Conservation (phyloP, 2,113 vertebrate species). For the Clarias gariepinus region DNA sequence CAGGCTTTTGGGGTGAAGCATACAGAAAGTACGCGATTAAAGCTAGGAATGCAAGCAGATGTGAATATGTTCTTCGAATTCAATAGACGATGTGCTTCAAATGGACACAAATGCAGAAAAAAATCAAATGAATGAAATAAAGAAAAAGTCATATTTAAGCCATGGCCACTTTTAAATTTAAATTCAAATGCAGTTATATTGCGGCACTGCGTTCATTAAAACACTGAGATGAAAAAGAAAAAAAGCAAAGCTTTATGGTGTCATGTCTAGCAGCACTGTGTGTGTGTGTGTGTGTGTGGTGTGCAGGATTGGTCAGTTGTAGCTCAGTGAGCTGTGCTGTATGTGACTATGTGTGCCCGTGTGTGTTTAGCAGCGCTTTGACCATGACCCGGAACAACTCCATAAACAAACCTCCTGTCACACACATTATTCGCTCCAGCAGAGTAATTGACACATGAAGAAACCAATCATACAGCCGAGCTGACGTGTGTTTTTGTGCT, state of each 20-base stretch:
- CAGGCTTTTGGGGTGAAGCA: not conserved
- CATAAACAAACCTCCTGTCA: slow-evolving; percentile 59
- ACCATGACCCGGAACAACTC: slow-evolving; percentile 58
- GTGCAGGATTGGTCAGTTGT: slow-evolving; percentile 13
- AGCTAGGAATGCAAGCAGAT: not conserved
- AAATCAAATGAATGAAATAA: not conserved
- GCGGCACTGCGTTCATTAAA: not conserved
- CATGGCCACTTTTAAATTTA: not conserved
- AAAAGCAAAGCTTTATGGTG: not conserved
- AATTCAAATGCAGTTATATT: not conserved
- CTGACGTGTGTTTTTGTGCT: slow-evolving; percentile 48
- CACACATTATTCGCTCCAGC: slow-evolving; percentile 56
- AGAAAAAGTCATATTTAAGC: not conserved
- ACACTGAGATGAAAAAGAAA: not conserved
- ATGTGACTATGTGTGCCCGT: slow-evolving; percentile 53
- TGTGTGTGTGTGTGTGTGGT: not conserved
- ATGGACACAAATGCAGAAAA: not conserved
- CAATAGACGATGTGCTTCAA: not conserved
- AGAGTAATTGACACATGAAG: slow-evolving; percentile 52
- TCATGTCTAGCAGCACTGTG: not conserved
- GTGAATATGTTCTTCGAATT: not conserved
- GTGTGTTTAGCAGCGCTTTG: slow-evolving; percentile 61
- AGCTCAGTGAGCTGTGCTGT: slow-evolving; percentile 33
- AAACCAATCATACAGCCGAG: slow-evolving; percentile 52
- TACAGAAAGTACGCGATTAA: not conserved